Base-by-base conservation (phyloP, 1,140 invertebrate genomes). In the Nymphalis io region DNA sequence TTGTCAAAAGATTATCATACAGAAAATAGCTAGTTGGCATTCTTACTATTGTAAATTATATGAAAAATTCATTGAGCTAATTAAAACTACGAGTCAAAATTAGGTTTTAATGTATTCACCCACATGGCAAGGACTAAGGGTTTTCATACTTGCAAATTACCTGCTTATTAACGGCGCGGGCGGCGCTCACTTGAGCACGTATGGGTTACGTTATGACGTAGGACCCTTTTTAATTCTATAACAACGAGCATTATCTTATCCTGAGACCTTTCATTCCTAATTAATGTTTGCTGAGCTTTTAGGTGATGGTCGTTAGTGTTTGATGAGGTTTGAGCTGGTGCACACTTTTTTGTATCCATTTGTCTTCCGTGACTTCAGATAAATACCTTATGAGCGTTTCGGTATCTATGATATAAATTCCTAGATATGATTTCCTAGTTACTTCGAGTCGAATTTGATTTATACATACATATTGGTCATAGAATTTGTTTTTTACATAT, bases 81-180 rank as follows among this genome's bases (percentile, higher is more conserved):
- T 70, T 70, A 70, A 59, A 70, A 63, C 58, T 57, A 63, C 53
- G 42, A 39, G 51, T 38, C 57, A 40, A 51, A 60, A 71, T 67
- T 68, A 70, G 63, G 66, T 57, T 33, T 48, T 68, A 68, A 71
- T 63, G n/a, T 74, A 74, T 74, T 70, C 73, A 74, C 73, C 73
- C 68, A 27, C 73, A 57, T 23, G 62, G 69, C 38, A 42, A 71
- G 65, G 69, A 69, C 44, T 10, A 61, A 62, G 60, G 21, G 64
- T 21, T 23, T 40, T 46, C 51, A 60, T 42, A 72, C 64, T 72
- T 72, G 70, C 64, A 74, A 74, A 74, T 74, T 74, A 74, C 62
- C 72, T 62, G 68, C 72, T 74, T 70, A 75, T 71, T 68, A 77
- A 55, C 39, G 61, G 20, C 39, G 42, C 61, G 62, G 21, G 44